Base-by-base conservation (phyloP, 2,888 invertebrate genomes). In the Neuroscelio doddi region DNA sequence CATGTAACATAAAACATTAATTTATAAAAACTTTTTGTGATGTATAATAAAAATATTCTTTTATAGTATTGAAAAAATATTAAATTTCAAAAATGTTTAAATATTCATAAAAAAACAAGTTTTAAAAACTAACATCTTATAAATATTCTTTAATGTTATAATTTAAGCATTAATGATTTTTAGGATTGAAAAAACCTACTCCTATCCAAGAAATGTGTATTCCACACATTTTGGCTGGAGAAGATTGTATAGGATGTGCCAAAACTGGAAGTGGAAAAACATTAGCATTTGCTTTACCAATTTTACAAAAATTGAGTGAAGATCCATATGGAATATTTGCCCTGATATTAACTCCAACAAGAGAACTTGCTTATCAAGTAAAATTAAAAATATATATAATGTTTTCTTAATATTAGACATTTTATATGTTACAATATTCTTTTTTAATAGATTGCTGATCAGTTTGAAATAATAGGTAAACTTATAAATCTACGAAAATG, bases 181-280 rank as follows among this genome's bases (percentile, higher is more conserved):
- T 56, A 94, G 94, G 94, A 57, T 87, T 95, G 4, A 91, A 88
- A 79, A 86, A 86, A 42, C 94, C 95, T 7, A 95, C 95, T 1
- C 90, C 92, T 0, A 94, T 96, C 56, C 96, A 96, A 83, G 85
- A 87, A 75, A 90, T 91, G 67, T 95, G 95, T 78, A 92, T 96
- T 75, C 90, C 94, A 2, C 87, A 87, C 64, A 93, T 96, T 72
- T 83, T 96, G 30, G 79, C 86, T 58, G 96, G 96, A 0, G 87
- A 89, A 72, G 95, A 98, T 86, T 96, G 96, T 74, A 93, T 99
- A 66, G 98, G 97, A 5, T 96, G 96, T 74, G 97, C 98, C 0
- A 97, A 98, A 85, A 99, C 98, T 5, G 98, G 98, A 9, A 97
- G 97, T 53, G 98, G 98, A 1, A 99, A 99, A 87, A 99, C 99